Base-by-base conservation (phyloP, 2,797 vertebrate genomes). In the Denticeps clupeoides region DNA sequence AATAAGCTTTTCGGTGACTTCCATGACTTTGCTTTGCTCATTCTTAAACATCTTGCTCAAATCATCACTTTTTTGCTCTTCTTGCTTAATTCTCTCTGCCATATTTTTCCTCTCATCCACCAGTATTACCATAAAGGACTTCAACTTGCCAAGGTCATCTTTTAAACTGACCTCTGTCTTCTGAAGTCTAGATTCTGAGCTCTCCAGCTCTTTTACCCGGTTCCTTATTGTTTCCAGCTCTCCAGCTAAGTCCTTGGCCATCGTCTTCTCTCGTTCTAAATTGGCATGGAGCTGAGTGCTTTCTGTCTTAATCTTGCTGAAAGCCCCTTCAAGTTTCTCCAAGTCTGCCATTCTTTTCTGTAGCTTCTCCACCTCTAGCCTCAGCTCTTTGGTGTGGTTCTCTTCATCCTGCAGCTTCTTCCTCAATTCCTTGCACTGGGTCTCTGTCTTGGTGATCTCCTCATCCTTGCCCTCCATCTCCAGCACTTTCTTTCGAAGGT, bases 401-500 rank as follows among this genome's bases (percentile, higher is more conserved):
- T 94, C 89, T 61, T 97, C 89, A 6, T 89, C 83, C 40, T 91
- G 86, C 6, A 98, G 78, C 68, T 78, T 93, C 55, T 82, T 91
- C 67, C 71, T 87, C 52, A 99, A 68, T 53, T 96, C 93, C 62
- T 78, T 77, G 75, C 91, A 94, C 52, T 89, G 92, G 25, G 70
- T 76, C 71, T 98, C 93, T 0, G 87, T 89, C 67, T 92, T 93
- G 0, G 75, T 90, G 58, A 98, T 92, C 73, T 99, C 93, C 61
- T 94, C 94, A 5, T 98, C 94, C 50, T 98, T 96, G 1, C 90
- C 91, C 61, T 98, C 91, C 91, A 98, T 97, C 71, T 99, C 94
- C 49, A 95, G 74, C 12, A 97, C 88, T 0, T 83, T 88, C 62
- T 95, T 98, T 16, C 87, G 78, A 15, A 98, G 83, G 41, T 81